A percentile compares a stretch with the other conserved stretches of the same genome.
These are phyloP conservation scores for Peromyscus californicus DNA, from an alignment of 2,113 vertebrate genomes.

Conservation along the genomic window DNA sequence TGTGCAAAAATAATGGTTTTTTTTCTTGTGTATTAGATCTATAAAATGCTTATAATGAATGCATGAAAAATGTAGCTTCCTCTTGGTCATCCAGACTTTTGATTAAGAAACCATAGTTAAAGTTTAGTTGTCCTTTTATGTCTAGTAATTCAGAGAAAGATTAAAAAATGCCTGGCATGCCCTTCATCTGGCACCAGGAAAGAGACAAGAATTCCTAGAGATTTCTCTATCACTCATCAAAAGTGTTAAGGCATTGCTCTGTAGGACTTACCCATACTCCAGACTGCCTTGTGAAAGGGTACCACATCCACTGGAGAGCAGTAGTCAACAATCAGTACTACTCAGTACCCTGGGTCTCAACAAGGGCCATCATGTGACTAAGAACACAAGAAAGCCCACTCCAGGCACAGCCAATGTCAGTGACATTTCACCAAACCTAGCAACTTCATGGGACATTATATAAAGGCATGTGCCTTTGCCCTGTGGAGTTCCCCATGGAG, in stretches of 20 bases:
- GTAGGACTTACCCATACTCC: neutral
- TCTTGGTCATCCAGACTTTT: neutral
- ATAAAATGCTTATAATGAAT: neutral
- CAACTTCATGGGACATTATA: neutral
- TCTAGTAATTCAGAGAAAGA: neutral
- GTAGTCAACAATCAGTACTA: neutral
- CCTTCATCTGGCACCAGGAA: neutral
- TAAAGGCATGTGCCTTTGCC: neutral
- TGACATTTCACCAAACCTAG: neutral
- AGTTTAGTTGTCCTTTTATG: neutral
- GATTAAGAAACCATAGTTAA: neutral
- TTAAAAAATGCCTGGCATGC: neutral
- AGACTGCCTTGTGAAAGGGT: neutral
- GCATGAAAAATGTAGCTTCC: neutral
- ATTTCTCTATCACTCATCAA: neutral
- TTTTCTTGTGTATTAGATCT: conserved; percentile 35
- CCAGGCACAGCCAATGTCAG: neutral
- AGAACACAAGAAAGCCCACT: neutral
- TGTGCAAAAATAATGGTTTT: neutral
- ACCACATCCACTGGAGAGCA: neutral
- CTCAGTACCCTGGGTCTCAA: too few relatives aligned
- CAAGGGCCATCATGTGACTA: too few relatives aligned
- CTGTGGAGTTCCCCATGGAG: neutral
- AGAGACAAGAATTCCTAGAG: too few relatives aligned
- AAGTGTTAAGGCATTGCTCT: neutral